Conservation (phyloP, 2,113 vertebrate species). For the Xenopus laevis region DNA sequence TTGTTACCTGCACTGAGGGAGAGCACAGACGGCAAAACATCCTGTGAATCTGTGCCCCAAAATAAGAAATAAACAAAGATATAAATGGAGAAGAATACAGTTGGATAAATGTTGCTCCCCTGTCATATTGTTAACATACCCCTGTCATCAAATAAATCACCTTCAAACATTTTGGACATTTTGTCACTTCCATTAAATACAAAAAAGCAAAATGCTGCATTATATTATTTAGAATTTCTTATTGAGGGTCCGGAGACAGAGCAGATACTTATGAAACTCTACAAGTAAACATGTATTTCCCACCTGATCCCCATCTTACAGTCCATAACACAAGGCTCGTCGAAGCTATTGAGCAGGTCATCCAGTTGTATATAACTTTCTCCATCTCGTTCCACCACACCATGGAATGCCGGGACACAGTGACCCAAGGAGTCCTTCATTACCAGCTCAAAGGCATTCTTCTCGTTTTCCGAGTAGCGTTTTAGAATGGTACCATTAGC, state of each 20-base stretch:
- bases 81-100: no score
- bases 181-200: no score
- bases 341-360: constrained; percentile 84
- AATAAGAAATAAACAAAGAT: no score
- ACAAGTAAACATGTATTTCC: not conserved
- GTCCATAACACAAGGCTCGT: constrained; percentile 91
- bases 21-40: no score
- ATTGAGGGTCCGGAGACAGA: not conserved
- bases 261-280: not conserved
- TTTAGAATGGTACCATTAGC: constrained; percentile 90
- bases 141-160: no score
- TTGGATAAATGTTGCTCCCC: no score
- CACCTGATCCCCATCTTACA: constrained; percentile 97
- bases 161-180: no score
- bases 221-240: no score
- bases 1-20: no score
- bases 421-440: constrained; percentile 71
- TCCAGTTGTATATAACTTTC: constrained; percentile 88
- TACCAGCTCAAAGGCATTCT: constrained; percentile 80
- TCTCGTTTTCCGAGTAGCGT: constrained; percentile 88
- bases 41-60: no score
- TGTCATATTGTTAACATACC: not conserved
- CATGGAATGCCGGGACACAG: constrained; percentile 84
- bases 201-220: no score
- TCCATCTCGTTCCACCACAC: constrained; percentile 84